Evolutionary conservation across 2,797 vertebrate genomes (phyloP).

Genomic region (Etheostoma perlongum): DNA sequence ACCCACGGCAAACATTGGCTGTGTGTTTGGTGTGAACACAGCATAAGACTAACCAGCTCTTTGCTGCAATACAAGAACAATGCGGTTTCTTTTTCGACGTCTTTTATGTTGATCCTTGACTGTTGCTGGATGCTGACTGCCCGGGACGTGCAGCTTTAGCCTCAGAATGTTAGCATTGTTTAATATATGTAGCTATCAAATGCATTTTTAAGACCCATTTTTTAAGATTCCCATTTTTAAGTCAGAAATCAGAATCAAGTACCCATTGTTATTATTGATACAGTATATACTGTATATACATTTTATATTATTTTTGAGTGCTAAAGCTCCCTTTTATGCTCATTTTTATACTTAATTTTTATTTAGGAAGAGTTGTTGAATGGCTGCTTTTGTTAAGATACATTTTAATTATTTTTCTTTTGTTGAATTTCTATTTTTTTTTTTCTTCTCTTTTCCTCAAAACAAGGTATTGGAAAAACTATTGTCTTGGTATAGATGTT

Average conservation of each 20-base stretch:
- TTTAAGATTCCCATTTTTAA: too few relatives aligned
- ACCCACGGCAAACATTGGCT: too few relatives aligned
- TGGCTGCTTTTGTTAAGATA: not conserved
- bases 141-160: not conserved
- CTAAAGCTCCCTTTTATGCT: not conserved
- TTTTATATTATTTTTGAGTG: not conserved
- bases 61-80: too few relatives aligned
- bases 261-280: not conserved
- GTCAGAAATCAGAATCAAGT: too few relatives aligned
- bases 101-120: too few relatives aligned
- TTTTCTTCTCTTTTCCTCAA: not conserved
- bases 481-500: not conserved
- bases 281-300: too few relatives aligned
- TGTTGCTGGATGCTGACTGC: too few relatives aligned
- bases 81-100: not conserved
- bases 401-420: too few relatives aligned
- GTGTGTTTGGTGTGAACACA: too few relatives aligned
- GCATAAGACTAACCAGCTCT: too few relatives aligned
- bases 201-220: too few relatives aligned
- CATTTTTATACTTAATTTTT: not conserved
- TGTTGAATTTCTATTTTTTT: not conserved
- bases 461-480: not conserved
- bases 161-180: not conserved
- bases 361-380: not conserved
- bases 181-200: not conserved